Conservation (phyloP, 1,140 invertebrate species). For the Drosophila santomea region DNA sequence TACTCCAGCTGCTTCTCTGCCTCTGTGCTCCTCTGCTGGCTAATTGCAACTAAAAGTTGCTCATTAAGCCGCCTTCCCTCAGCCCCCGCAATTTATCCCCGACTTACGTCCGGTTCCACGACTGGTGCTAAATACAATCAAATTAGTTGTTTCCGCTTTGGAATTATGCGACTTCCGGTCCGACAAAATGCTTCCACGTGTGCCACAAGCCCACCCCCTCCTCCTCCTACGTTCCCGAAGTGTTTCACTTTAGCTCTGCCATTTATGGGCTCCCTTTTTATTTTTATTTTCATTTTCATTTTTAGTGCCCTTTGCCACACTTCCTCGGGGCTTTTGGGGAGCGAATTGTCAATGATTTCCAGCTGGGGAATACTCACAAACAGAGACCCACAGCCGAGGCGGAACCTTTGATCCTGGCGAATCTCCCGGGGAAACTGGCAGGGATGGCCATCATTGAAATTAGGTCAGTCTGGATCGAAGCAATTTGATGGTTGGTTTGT, state of each 20-base stretch:
- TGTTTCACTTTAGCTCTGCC: conserved; percentile 10
- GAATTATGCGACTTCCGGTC: conserved; percentile 76
- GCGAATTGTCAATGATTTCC: conserved; percentile 50
- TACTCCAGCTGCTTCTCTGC: conserved; percentile 1
- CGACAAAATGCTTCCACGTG: conserved; percentile 62
- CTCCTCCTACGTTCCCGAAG: background rate
- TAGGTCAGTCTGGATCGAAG: background rate
- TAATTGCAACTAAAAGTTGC: conserved; percentile 79
- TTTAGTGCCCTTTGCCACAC: conserved; percentile 8
- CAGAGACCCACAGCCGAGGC: background rate
- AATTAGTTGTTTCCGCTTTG: conserved; percentile 73
- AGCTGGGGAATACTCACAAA: conserved; percentile 15
- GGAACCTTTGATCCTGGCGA: conserved; percentile 17
- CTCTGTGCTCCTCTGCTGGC: conserved; percentile 12
- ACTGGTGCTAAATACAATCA: conserved; percentile 71
- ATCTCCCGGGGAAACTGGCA: background rate
- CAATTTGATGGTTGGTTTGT: background rate
- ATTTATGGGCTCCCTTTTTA: conserved; percentile 15
- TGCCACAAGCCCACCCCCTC: conserved; percentile 14
- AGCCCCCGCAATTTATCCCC: background rate
- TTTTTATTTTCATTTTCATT: conserved; percentile 5
- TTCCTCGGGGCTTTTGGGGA: conserved; percentile 19
- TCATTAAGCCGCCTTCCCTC: conserved; percentile 57
- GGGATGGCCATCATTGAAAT: conserved; percentile 1
- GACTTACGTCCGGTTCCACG: background rate